These are phyloP conservation scores for Panulirus ornatus DNA, from an alignment of 1,140 invertebrate genomes.

Conservation along the genomic window DNA sequence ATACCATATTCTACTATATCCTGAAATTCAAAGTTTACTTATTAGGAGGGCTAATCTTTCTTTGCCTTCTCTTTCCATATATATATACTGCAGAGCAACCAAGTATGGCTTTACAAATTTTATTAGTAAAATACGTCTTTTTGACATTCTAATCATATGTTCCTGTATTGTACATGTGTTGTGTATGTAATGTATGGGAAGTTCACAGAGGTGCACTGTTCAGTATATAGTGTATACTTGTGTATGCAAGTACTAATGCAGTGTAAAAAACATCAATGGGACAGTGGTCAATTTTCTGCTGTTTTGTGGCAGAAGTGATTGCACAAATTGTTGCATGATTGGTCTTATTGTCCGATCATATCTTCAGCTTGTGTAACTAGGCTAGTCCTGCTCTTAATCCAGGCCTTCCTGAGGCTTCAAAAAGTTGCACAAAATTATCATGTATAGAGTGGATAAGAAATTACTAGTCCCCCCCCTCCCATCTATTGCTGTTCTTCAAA, in stretches of 20 bases:
- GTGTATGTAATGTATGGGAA: too few species aligned
- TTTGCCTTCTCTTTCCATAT: not conserved
- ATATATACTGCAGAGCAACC: not conserved
- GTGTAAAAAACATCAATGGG: not conserved
- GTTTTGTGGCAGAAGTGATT: not conserved
- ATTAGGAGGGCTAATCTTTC: not conserved
- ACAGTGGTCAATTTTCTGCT: not conserved
- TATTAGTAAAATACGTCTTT: not conserved
- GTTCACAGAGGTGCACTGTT: too few species aligned
- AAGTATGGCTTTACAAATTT: not conserved
- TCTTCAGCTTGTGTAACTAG: too few species aligned
- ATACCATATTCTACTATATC: not conserved
- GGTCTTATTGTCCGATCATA: too few species aligned
- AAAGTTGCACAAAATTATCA: not conserved
- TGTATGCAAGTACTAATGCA: too few species aligned
- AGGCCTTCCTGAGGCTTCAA: not conserved
- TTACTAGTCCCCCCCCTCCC: too few species aligned
- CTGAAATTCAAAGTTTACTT: not conserved
- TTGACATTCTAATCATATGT: not conserved
- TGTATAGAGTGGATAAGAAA: not conserved
- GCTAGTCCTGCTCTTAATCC: not conserved
- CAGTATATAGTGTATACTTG: too few species aligned
- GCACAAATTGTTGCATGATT: too few species aligned
- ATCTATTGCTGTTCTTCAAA: too few species aligned
- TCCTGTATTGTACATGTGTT: too few species aligned